Percentiles rank a stretch among this genome's conserved stretches.
Evolutionary conservation across 2,888 invertebrate species (phyloP).

Genomic region (Hypena proboscidalis): DNA sequence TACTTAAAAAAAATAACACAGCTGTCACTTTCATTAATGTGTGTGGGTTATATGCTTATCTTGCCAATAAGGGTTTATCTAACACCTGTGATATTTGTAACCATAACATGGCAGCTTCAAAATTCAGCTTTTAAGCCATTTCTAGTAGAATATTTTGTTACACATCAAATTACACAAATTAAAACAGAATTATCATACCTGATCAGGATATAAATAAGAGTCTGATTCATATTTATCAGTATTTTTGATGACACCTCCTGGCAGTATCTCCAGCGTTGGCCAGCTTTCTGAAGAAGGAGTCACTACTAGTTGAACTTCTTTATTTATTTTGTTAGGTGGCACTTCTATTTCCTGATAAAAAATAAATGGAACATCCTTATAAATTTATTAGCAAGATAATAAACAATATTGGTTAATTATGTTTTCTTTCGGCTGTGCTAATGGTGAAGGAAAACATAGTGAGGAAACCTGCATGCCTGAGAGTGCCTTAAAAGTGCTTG

Average conservation of each 20-base stretch:
- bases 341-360: constrained; percentile 17
- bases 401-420: constrained; percentile 47
- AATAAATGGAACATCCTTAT: background rate
- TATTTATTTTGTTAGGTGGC: constrained; percentile 25
- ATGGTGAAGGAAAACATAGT: too few relatives aligned
- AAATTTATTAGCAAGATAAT: constrained; percentile 1
- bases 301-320: constrained; percentile 19
- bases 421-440: too few relatives aligned
- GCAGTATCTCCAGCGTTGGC: constrained; percentile 76
- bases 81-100: too few relatives aligned
- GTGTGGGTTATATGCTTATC: too few relatives aligned
- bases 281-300: constrained; percentile 58
- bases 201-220: constrained; percentile 2
- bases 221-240: constrained; percentile 52
- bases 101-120: too few relatives aligned
- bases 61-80: too few relatives aligned
- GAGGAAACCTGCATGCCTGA: too few relatives aligned
- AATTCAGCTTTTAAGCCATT: too few relatives aligned
- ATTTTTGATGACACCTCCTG: constrained; percentile 74
- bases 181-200: constrained; percentile 3
- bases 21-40: too few relatives aligned
- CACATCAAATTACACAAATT: background rate
- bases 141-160: too few relatives aligned
- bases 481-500: too few relatives aligned
- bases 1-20: too few relatives aligned